A percentile compares a stretch with the other conserved stretches of the same genome.
Conservation (phyloP, 2,888 invertebrate species). For the Cynaeus angustus region DNA sequence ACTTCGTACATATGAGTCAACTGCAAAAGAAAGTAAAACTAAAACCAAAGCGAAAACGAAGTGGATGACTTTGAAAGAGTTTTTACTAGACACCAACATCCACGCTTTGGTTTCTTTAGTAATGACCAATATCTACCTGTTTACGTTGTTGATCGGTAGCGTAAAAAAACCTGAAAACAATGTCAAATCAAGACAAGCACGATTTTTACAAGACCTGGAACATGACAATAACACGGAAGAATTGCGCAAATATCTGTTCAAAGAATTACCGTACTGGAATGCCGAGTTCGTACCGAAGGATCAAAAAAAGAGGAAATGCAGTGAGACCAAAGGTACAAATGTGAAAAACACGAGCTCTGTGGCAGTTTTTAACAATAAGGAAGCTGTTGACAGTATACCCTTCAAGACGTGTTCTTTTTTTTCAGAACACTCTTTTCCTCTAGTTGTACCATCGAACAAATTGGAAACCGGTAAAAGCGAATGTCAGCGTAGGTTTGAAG, state of each 20-base stretch:
- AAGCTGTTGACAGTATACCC: neutral
- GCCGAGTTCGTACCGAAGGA: constrained; percentile 7
- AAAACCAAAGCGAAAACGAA: constrained; percentile 27
- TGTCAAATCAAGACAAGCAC: neutral
- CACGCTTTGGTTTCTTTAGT: constrained; percentile 38
- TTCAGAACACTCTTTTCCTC: neutral
- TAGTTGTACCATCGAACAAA: neutral
- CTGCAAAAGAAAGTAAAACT: constrained; percentile 3
- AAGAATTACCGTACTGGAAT: constrained; percentile 34
- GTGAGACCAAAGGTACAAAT: neutral
- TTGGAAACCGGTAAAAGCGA: constrained; percentile 61
- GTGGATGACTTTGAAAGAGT: constrained; percentile 30
- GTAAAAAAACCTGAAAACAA: constrained; percentile 12
- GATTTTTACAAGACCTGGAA: constrained; percentile 14
- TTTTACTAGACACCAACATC: constrained; percentile 29
- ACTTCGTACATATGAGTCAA: neutral
- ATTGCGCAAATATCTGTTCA: constrained; percentile 11
- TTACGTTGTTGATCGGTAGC: constrained; percentile 15
- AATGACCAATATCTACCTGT: constrained; percentile 38
- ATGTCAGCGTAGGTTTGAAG: constrained; percentile 61
- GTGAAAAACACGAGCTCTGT: constrained; percentile 4
- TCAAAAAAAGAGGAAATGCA: constrained; percentile 1
- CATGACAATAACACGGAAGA: constrained; percentile 23
- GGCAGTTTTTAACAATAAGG: constrained; percentile 1
- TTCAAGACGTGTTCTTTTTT: constrained; percentile 7